Evolutionary conservation across 2,113 vertebrate genomes (phyloP).

Genomic region (Genyomyrus donnyi): DNA sequence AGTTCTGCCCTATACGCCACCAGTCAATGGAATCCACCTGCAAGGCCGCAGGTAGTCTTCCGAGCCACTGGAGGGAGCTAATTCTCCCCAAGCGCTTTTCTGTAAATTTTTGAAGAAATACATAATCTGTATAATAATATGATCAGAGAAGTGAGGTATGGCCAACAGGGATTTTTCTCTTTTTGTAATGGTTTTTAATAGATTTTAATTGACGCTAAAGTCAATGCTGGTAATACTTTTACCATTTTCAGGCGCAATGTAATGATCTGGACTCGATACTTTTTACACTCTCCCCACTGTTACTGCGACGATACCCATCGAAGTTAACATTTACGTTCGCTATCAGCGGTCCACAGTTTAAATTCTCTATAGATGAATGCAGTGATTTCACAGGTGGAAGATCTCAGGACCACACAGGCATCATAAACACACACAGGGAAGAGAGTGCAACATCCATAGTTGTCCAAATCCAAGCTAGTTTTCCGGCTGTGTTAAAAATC

Average conservation of each 20-base stretch:
- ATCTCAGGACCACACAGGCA: background rate
- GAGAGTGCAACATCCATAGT: background rate
- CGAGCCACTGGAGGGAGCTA: conserved; percentile 67
- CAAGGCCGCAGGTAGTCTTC: conserved; percentile 92
- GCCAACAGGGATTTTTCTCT: conserved; percentile 82
- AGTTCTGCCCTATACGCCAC: conserved; percentile 82
- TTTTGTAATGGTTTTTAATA: conserved; percentile 73
- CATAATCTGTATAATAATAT: conserved; percentile 52
- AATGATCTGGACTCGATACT: conserved; percentile 74
- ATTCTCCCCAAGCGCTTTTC: conserved; percentile 55
- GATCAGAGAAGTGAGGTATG: conserved; percentile 82
- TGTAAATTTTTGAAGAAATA: conserved; percentile 61
- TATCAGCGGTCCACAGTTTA: background rate
- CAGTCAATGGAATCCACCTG: conserved; percentile 91
- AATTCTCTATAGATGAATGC: background rate
- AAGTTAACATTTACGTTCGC: conserved; percentile 36
- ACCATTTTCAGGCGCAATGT: conserved; percentile 52
- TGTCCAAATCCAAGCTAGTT: background rate
- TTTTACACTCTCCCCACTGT: conserved; percentile 66
- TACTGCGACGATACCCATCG: conserved; percentile 57
- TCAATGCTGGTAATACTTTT: conserved; percentile 68
- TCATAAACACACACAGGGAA: background rate
- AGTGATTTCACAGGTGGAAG: conserved; percentile 3
- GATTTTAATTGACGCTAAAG: conserved; percentile 74
- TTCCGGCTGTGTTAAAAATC: background rate